A percentile compares a stretch with the other conserved stretches of the same genome.
phyloP scores from a whole-genome alignment of 2,888 invertebrate genomes.

The Crossocerus cetratus region DNA sequence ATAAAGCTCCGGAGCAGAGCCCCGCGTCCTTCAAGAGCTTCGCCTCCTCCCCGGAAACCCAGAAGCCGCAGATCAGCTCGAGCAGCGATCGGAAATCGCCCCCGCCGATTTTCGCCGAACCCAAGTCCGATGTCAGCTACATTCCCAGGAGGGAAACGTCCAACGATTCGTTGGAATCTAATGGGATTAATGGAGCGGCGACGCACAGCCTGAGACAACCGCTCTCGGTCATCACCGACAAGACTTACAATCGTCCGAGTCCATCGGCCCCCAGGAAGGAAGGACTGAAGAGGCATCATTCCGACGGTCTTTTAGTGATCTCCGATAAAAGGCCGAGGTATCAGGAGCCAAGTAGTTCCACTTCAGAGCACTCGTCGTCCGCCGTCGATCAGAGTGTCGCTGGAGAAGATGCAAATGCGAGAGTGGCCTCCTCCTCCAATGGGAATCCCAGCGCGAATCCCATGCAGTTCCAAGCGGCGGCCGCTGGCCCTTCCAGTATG shows the following conservation, averaged over 20 bases:
- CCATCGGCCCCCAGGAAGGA: constrained; percentile 53
- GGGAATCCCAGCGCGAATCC: constrained; percentile 51
- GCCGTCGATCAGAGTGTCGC: constrained; percentile 30
- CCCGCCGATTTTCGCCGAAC: constrained; percentile 53
- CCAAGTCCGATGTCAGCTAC: constrained; percentile 45
- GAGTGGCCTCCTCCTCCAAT: constrained; percentile 40
- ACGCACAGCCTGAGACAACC: constrained; percentile 66
- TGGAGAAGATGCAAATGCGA: constrained; percentile 59
- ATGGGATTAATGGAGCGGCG: constrained; percentile 26
- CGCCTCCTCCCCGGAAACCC: constrained; percentile 71
- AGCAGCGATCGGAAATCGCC: constrained; percentile 70
- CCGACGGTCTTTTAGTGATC: constrained; percentile 69
- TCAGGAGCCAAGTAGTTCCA: constrained; percentile 66
- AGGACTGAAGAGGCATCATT: constrained; percentile 67
- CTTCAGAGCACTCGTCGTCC: constrained; percentile 49
- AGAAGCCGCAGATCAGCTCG: constrained; percentile 73
- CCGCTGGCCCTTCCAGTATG: constrained; percentile 63
- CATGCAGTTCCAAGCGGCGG: constrained; percentile 44
- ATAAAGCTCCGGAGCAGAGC: constrained; percentile 70
- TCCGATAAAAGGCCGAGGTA: constrained; percentile 70
- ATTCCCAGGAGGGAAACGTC: constrained; percentile 20
- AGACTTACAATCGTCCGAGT: constrained; percentile 67
- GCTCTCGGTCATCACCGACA: constrained; percentile 74
- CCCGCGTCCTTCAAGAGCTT: constrained; percentile 65
- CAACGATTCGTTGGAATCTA: constrained; percentile 16